Evolutionary conservation across 2,113 vertebrate genomes (phyloP), one percentile per base, ranked within the genome.

Genomic region (Microtus pennsylvanicus): DNA sequence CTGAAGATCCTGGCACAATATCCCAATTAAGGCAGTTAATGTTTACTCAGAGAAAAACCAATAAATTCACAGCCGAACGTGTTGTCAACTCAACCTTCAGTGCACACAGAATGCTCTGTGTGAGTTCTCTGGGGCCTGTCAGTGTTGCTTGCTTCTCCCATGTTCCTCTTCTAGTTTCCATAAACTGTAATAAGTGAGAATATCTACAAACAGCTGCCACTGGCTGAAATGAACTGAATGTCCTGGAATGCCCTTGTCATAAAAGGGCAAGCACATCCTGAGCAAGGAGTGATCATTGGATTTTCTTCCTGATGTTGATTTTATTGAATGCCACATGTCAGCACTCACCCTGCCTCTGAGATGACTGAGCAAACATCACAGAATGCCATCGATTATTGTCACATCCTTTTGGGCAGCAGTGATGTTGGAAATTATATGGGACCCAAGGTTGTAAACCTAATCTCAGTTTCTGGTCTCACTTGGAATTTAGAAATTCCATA

Each of bases 1-100:
- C 72, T 80, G 26, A 92, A 96, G 42, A 74, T 47, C 8, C 26
- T 5, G 13, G 33, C 5, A 90, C 21, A 47, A 33, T 52, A 61
- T 69, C 26, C 55, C 70, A 22, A 75, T 91, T 95, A 87, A 85
- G 63, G 28, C 69, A n/a, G 47, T 74, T 92, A 50, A 75, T 82
- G n/a, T 70, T 97, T 93, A 5, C 88, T 83, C 90, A 69, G 75
- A 16, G 28, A 7, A 50, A 96, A 94, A 14, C 21, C 28, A 80
- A 30, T 12, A 85, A 58, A 63, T 65, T 28, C 63, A 72, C 17
- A 47, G 69, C 17, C 7, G 90, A 94, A 96, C 35, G 24, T 38
- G 33, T 13, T 80, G 11, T 52, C 80, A 86, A 22, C 24, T 83
- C 21, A n/a, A 82, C 83, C 5, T 22, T 19, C 65, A 91, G 28